Percentiles rank a stretch among this genome's conserved stretches.
phyloP scores from a whole-genome alignment of 2,797 vertebrate species.

The Ispidina lecontei region DNA sequence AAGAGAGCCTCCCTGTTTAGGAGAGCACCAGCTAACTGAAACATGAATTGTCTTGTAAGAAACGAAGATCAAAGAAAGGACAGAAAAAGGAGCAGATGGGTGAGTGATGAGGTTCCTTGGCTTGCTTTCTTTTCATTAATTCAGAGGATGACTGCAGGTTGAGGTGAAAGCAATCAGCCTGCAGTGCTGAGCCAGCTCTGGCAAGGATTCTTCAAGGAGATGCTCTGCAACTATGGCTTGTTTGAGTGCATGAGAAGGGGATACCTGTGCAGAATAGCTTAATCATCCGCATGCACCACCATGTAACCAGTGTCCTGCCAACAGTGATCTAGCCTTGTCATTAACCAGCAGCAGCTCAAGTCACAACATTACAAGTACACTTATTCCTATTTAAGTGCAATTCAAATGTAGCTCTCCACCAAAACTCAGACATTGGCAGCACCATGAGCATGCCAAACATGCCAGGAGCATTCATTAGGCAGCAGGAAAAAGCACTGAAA shows the following conservation, averaged over 20 bases:
- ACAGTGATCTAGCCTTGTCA: not conserved
- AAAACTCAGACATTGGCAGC: not conserved
- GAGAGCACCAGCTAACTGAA: not conserved
- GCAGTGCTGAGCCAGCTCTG: conserved; percentile 21
- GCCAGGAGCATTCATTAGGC: not conserved
- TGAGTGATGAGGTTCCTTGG: conserved; percentile 20
- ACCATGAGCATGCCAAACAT: not conserved
- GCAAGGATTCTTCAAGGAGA: conserved; percentile 34
- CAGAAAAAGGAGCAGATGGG: not conserved
- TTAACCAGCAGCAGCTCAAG: conserved; percentile 9
- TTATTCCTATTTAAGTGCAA: not conserved
- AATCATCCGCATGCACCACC: not conserved
- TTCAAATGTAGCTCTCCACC: not conserved
- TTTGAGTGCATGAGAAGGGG: not conserved
- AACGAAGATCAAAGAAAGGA: not conserved
- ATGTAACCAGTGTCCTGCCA: not conserved
- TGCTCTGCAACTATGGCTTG: not conserved
- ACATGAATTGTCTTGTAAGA: not conserved
- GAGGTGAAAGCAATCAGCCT: not conserved
- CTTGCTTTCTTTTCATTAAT: conserved; percentile 2
- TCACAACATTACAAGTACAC: not conserved
- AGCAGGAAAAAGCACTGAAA: not conserved
- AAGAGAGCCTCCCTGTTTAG: not conserved
- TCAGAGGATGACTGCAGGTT: not conserved
- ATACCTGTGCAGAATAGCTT: not conserved